A percentile compares a stretch with the other conserved stretches of the same genome.
Conservation (phyloP, 2,797 vertebrate species). For the Halcyon chelicuti region DNA sequence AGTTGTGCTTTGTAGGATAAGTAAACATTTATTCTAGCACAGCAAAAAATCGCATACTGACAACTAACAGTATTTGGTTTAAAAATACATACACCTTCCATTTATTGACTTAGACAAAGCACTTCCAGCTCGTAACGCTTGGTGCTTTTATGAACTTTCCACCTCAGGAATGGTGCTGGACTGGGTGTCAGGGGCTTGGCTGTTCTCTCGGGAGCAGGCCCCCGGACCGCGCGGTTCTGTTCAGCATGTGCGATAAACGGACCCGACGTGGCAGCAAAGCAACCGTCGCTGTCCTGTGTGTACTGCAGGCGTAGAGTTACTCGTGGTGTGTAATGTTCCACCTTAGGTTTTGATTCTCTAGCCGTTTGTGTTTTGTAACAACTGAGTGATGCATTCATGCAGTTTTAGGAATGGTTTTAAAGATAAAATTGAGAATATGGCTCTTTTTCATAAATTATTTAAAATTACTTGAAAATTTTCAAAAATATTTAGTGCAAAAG, state of each 20-base stretch:
- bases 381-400: conserved; percentile 22
- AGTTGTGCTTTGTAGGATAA: conserved; percentile 85
- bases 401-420: neutral
- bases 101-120: conserved; percentile 52
- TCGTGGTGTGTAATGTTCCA: neutral
- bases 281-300: neutral
- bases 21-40: conserved; percentile 85
- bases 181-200: neutral
- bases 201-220: neutral
- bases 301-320: neutral
- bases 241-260: neutral
- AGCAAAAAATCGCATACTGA: conserved; percentile 73
- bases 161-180: neutral
- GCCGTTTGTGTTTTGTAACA: neutral
- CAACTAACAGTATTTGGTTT: conserved; percentile 54
- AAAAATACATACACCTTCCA: conserved; percentile 73
- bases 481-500: conserved; percentile 77
- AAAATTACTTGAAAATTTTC: conserved; percentile 57
- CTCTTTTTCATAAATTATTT: conserved; percentile 67
- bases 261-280: neutral
- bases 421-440: conserved; percentile 5
- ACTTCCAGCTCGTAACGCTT: neutral
- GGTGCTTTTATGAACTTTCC: conserved; percentile 7
- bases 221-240: neutral
- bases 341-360: neutral